A percentile compares a stretch with the other conserved stretches of the same genome.
phyloP scores from a whole-genome alignment of 2,797 vertebrate species.

The Pseudotriccus pelzelni region DNA sequence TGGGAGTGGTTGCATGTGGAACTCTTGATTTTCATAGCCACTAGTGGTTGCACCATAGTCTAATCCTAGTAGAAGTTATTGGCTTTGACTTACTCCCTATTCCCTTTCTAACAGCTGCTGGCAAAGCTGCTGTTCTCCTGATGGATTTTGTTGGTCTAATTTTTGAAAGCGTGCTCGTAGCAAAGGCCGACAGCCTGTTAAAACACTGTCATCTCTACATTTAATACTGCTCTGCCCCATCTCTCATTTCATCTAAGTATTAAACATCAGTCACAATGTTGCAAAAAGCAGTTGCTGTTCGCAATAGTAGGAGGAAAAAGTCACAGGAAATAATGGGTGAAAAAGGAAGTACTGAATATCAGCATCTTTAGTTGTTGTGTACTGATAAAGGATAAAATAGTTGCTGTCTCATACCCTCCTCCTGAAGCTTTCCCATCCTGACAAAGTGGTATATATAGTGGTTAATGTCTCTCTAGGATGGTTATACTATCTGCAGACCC shows the following conservation, averaged over 20 bases:
- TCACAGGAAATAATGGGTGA: background rate
- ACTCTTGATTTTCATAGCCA: background rate
- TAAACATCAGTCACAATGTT: background rate
- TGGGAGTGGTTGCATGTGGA: background rate
- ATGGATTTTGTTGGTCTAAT: background rate
- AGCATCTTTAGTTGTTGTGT: background rate
- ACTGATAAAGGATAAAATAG: background rate
- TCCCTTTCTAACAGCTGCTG: background rate
- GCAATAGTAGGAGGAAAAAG: background rate
- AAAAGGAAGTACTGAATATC: background rate
- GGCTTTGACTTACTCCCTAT: background rate
- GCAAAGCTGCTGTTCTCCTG: constrained; percentile 11
- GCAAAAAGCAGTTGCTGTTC: background rate
- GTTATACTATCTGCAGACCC: background rate
- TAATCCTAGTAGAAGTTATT: background rate
- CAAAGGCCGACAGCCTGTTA: background rate
- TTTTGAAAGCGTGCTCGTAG: background rate
- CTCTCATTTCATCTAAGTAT: background rate
- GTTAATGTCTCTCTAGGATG: background rate
- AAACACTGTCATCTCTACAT: background rate
- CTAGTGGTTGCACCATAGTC: background rate
- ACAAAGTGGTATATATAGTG: background rate
- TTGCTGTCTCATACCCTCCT: background rate
- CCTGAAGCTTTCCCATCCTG: background rate
- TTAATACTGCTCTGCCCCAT: background rate